Conservation (phyloP, 2,888 invertebrate species). For the Archips crataeganus region DNA sequence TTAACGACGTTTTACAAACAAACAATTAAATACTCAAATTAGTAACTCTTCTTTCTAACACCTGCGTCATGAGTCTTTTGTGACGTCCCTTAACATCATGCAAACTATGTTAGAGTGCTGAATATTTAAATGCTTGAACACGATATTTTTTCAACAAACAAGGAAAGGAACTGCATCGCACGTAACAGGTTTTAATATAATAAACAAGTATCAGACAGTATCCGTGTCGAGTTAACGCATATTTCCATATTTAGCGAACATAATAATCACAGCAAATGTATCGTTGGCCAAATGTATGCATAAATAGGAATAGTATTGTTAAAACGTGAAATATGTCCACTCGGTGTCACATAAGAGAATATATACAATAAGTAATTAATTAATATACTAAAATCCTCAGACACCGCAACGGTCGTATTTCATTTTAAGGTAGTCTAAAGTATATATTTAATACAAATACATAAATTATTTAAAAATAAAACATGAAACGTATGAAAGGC, state of each 20-base stretch:
- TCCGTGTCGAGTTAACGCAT: constrained; percentile 10
- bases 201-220: constrained; percentile 18
- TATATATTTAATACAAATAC: too few species aligned
- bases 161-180: constrained; percentile 21
- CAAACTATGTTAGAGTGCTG: not conserved
- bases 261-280: not conserved
- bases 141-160: constrained; percentile 7
- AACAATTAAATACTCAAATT: not conserved
- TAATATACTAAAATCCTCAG: too few species aligned
- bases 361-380: too few species aligned
- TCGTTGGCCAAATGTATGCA: not conserved
- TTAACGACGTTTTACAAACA: not conserved
- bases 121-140: not conserved
- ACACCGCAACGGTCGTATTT: too few species aligned
- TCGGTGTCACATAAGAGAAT: not conserved
- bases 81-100: not conserved
- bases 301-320: not conserved
- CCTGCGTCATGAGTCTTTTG: not conserved
- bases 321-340: not conserved
- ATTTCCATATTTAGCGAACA: constrained; percentile 12
- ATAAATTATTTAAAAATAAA: too few species aligned
- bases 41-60: not conserved
- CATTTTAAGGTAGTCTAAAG: too few species aligned
- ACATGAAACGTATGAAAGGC: too few species aligned
- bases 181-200: constrained; percentile 16